Percentiles rank a stretch among this genome's conserved stretches.
phyloP scores from a whole-genome alignment of 1,140 invertebrate genomes.

The Conus ventricosus region DNA sequence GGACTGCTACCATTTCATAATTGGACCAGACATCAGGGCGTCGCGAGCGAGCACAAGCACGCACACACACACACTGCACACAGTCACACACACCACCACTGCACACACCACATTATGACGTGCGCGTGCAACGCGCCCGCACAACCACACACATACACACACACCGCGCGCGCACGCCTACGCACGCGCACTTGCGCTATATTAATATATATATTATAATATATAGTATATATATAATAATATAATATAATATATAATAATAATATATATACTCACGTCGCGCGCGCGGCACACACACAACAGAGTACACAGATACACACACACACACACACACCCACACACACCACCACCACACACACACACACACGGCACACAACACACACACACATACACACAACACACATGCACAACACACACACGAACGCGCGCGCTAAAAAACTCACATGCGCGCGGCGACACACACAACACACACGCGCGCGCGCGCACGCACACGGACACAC shows the following conservation, averaged over 20 bases:
- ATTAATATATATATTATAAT: neutral
- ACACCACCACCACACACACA: neutral
- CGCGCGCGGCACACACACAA: conserved; percentile 14
- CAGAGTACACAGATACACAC: neutral
- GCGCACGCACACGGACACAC: conserved; percentile 32
- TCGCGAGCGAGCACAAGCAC: too few relatives aligned
- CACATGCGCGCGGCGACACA: conserved; percentile 41
- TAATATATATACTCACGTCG: neutral
- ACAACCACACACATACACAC: neutral
- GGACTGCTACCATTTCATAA: too few relatives aligned
- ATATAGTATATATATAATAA: too few relatives aligned
- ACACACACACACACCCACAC: conserved; percentile 2
- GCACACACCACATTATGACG: too few relatives aligned
- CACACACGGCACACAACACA: neutral
- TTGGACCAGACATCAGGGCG: too few relatives aligned
- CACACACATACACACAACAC: conserved; percentile 16
- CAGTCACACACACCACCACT: too few relatives aligned
- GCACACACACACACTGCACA: too few relatives aligned
- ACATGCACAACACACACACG: conserved; percentile 38
- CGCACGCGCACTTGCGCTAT: neutral
- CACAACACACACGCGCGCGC: conserved; percentile 43
- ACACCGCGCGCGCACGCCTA: neutral
- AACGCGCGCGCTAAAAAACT: conserved; percentile 41
- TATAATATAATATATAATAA: too few relatives aligned
- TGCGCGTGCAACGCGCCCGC: neutral